Evolutionary conservation across 2,797 vertebrate genomes (phyloP).

Genomic region (Delichon dasypus): DNA sequence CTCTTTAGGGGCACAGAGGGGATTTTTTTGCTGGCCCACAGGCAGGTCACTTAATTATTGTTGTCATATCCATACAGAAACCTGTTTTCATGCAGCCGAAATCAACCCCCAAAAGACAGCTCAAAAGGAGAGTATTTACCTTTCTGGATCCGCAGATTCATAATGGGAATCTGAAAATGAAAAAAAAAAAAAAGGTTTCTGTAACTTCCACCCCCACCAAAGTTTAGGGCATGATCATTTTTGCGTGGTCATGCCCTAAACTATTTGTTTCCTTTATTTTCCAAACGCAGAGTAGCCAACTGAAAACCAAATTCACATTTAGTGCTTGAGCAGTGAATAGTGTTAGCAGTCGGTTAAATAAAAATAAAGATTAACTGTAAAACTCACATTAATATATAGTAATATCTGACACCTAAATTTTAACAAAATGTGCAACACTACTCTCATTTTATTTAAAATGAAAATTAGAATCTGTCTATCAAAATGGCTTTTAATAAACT

Average conservation of each 20-base stretch:
- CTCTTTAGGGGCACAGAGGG: background rate
- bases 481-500: conserved; percentile 15
- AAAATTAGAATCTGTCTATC: background rate
- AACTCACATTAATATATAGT: background rate
- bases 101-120: background rate
- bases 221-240: background rate
- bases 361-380: background rate
- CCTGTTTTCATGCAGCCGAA: background rate
- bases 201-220: background rate
- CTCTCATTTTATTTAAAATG: background rate
- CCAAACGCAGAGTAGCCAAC: background rate
- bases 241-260: background rate
- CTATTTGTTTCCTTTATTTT: background rate
- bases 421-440: background rate
- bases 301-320: conserved; percentile 1
- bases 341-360: background rate
- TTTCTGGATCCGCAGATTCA: background rate
- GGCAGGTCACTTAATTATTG: background rate
- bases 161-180: background rate
- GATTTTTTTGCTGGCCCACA: background rate
- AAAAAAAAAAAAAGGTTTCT: background rate
- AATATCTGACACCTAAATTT: background rate
- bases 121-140: background rate
- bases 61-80: background rate
- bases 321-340: background rate